Base-by-base conservation (phyloP, 1,140 invertebrate species). In the Drepana arcuata region DNA sequence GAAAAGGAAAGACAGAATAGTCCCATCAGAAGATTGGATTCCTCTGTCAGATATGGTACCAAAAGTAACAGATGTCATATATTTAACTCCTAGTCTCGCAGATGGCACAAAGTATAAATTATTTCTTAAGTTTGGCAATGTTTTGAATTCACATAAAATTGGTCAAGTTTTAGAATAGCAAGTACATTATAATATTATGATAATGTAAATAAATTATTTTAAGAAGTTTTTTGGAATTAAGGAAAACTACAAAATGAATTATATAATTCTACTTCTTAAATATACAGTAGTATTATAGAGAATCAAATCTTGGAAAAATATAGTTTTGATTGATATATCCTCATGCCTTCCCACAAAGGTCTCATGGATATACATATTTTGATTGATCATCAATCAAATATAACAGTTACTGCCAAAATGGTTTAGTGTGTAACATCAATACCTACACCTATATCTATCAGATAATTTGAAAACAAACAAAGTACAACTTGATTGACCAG, bases 1-100 rank as follows among this genome's bases (percentile, higher is more conserved):
- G 7, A 77, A 64, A 41, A 82, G 87, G 56, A 55, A 64, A 45
- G 84, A 89, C 44, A 53, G 69, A 40, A 61, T 82, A 18, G 64
- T 84, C 7, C 48, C 58, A 15, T 15, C 58, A 6, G 36, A 78
- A 10, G 78, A 88, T 36, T 84, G 88, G 66, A 55, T 78, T 16
- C 82, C 80, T 23, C 44, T 86, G 7, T 44, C 73, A 16, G 86
- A 87, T 9, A 45, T 78, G 28, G 25, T 51, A 16, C 42, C 49
- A 34, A 68, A 52, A 33, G 39, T 24, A n/a, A 60, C 52, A 10
- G 71, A 83, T 64, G 45, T 46, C 23, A 16, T 84, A 18, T 86
- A 69, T 48, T 38, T 81, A 2, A 63, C 48, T 26, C 72, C 78
- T 38, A 18, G 59, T 27, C 45, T 73, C 2, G 43, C 43, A 21